Percentiles rank a stretch among this genome's conserved stretches.
phyloP scores from a whole-genome alignment of 2,113 vertebrate species.

The Hypanus sabinus region DNA sequence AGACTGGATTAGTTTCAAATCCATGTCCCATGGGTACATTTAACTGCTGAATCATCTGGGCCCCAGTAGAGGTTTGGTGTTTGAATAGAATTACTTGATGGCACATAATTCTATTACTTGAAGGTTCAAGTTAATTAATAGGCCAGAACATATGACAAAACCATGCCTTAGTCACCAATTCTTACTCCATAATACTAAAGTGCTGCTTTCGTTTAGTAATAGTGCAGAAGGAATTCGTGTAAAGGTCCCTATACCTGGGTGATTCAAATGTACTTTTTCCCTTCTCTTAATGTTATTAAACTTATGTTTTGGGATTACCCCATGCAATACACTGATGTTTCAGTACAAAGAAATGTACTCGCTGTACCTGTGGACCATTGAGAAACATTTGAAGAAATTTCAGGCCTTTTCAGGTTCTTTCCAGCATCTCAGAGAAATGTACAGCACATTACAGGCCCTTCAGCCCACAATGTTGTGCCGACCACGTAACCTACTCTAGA shows the following conservation, averaged over 20 bases:
- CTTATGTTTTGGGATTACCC: background rate
- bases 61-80: background rate
- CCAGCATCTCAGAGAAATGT: no score
- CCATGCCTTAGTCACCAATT: background rate
- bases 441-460: no score
- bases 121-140: background rate
- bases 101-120: background rate
- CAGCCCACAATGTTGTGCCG: no score
- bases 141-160: background rate
- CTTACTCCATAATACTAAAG: background rate
- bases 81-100: conserved; percentile 5
- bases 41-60: background rate
- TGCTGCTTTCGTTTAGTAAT: background rate
- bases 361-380: no score
- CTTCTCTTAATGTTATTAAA: background rate
- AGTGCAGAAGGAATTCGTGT: background rate
- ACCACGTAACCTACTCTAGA: no score
- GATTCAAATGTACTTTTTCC: background rate
- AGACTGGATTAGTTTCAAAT: background rate
- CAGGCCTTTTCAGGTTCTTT: background rate
- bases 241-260: background rate
- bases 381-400: background rate
- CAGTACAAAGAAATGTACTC: background rate
- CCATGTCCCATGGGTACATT: background rate
- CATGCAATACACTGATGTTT: background rate